Conservation (phyloP, 64 coral and sea anemone species). For the Porites lutea region DNA sequence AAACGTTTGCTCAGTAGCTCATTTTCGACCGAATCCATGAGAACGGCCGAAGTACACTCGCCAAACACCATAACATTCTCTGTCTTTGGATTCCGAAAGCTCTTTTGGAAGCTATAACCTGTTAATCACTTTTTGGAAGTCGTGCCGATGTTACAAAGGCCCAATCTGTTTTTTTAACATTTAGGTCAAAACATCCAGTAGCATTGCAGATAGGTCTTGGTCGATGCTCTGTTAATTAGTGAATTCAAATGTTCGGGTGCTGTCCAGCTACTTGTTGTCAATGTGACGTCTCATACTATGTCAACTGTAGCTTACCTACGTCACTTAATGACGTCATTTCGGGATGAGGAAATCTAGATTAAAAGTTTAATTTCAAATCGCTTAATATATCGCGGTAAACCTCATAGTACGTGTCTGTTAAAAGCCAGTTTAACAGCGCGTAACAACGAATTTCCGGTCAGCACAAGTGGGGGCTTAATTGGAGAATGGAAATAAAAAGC, state of each 20-base stretch:
- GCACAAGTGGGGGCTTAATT: not conserved
- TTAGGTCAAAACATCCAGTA: no score
- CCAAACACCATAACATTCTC: no score
- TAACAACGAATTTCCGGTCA: conserved; percentile 29
- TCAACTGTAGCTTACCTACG: not conserved
- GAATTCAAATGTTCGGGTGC: not conserved
- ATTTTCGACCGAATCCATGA: no score
- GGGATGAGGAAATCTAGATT: conserved; percentile 6
- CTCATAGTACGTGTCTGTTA: not conserved
- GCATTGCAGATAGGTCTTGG: no score
- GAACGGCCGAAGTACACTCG: no score
- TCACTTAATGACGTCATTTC: conserved; percentile 18
- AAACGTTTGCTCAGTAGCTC: no score
- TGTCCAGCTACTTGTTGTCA: not conserved
- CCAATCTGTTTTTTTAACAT: no score
- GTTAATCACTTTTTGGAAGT: no score
- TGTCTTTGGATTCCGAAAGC: no score
- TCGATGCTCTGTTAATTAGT: not conserved
- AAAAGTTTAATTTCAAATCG: not conserved
- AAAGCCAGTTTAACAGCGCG: not conserved
- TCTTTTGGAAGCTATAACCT: no score
- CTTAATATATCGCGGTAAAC: not conserved
- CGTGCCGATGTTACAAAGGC: no score
- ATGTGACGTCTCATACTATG: not conserved
- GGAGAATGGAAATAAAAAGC: no score